Base-by-base conservation (phyloP, 2,113 vertebrate genomes). In the Brachyhypopomus gauderio region DNA sequence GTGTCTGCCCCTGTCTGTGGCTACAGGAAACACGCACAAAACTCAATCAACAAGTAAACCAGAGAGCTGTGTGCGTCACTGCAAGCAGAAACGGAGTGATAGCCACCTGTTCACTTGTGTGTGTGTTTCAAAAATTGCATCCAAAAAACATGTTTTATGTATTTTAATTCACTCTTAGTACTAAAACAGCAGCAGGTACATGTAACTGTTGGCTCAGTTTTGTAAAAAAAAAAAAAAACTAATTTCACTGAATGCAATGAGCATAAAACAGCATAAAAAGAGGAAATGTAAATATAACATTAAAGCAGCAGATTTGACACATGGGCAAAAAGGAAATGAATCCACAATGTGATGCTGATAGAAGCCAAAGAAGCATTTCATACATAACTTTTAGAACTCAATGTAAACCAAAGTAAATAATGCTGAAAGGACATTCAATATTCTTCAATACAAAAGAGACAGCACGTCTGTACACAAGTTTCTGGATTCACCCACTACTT, bases 121-220 rank as follows among this genome's bases (percentile, higher is more conserved):
- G 52, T 59, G 27, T 25, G 72, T 12, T 41, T 6, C 9, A 72
- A 45, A 64, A 52, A 72, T 0, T 52, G 62, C 0, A 27, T 6
- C 5, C 55, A 34, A 30, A 69, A 45, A 30, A 81, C 30, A 7
- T 2, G 5, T 41, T 64, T 23, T 12, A 36, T 12, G n/a, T 1
- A 56, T n/a, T 81, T 69, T 81, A 67, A 76, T 80, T 66, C 62
- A 79, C 14, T 19, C 20, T 20, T 48, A 4, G 16, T 81, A 78
- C 38, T 83, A 66, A 82, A 76, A 80, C 58, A 76, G 55, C 81
- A 74, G 74, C 52, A 62, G 30, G 48, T 41, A 60, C 17, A 60
- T 52, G 30, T 23, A 9, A 0, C 67, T 59, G 72, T 56, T 19
- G n/a, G 38, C 16, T 80, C 62, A 73, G 77, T 75, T 83, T 67